Evolutionary conservation across 2,888 invertebrate genomes (phyloP).

Genomic region (Hybos culiciformis): DNA sequence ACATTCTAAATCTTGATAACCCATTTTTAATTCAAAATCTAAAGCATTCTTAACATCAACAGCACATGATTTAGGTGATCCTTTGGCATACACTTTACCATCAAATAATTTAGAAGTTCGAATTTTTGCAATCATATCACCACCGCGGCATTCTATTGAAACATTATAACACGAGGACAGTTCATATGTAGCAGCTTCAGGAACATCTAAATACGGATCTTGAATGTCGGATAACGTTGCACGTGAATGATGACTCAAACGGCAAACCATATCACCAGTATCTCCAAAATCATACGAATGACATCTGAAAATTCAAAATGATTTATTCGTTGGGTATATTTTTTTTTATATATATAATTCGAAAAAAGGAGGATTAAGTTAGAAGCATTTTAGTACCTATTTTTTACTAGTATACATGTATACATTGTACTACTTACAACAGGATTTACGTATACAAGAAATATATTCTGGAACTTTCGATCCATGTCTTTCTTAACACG

Average conservation of each 20-base stretch:
- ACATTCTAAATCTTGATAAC: conserved; percentile 82
- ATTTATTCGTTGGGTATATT: conserved; percentile 6
- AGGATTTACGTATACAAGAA: too few relatives aligned
- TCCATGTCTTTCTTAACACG: too few relatives aligned
- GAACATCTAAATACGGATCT: conserved; percentile 78
- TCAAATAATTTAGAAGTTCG: conserved; percentile 84
- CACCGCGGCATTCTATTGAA: conserved; percentile 78
- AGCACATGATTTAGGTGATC: conserved; percentile 82
- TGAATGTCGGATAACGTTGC: conserved; percentile 78
- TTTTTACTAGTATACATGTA: too few relatives aligned
- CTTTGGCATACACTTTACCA: conserved; percentile 89
- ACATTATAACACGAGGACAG: conserved; percentile 87
- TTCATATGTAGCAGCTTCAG: conserved; percentile 82
- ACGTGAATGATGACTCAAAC: conserved; percentile 78
- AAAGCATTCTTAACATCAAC: conserved; percentile 74
- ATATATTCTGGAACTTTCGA: too few relatives aligned
- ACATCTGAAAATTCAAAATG: conserved; percentile 41
- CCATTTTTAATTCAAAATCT: conserved; percentile 83
- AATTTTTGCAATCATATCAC: conserved; percentile 84
- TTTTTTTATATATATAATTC: neutral
- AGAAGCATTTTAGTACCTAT: too few relatives aligned
- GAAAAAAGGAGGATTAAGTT: neutral
- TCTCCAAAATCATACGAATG: conserved; percentile 92
- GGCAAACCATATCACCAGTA: conserved; percentile 84
- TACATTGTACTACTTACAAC: too few relatives aligned